Evolutionary conservation across 1,140 invertebrate species (phyloP).

Genomic region (Eriosoma lanigerum): DNA sequence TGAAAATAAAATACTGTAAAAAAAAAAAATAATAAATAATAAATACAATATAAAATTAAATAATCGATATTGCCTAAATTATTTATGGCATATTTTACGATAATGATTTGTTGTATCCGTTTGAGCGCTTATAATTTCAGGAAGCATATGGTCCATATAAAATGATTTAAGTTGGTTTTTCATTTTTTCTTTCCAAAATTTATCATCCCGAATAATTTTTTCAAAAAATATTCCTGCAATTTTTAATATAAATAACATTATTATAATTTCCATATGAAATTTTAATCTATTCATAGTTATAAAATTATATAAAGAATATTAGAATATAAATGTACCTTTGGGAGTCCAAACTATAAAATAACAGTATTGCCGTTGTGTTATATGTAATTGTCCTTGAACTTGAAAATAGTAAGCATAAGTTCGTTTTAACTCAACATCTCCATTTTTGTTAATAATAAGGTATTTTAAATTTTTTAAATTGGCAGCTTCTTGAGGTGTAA

Average conservation of each 20-base stretch:
- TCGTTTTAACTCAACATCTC: constrained; percentile 1
- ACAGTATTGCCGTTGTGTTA: neutral
- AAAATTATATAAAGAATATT: too few relatives aligned
- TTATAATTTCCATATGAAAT: neutral
- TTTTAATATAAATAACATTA: neutral
- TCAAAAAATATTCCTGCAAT: neutral
- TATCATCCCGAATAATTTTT: neutral
- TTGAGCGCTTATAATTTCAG: neutral
- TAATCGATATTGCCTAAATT: too few relatives aligned
- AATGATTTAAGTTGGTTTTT: neutral
- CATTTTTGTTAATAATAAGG: neutral
- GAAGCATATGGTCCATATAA: neutral
- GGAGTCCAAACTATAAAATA: constrained; percentile 15
- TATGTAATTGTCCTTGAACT: constrained; percentile 1
- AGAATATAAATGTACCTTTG: neutral
- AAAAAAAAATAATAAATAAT: too few relatives aligned
- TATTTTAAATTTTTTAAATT: neutral
- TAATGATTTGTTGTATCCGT: neutral
- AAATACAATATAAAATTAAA: too few relatives aligned
- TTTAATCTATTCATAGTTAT: neutral
- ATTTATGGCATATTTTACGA: neutral
- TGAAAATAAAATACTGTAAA: too few relatives aligned
- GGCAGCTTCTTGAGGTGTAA: neutral
- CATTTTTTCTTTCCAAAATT: constrained; percentile 5
- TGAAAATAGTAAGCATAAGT: neutral